These are phyloP conservation scores for Rhea americana DNA, from an alignment of 2,113 vertebrate genomes.

Conservation along the genomic window DNA sequence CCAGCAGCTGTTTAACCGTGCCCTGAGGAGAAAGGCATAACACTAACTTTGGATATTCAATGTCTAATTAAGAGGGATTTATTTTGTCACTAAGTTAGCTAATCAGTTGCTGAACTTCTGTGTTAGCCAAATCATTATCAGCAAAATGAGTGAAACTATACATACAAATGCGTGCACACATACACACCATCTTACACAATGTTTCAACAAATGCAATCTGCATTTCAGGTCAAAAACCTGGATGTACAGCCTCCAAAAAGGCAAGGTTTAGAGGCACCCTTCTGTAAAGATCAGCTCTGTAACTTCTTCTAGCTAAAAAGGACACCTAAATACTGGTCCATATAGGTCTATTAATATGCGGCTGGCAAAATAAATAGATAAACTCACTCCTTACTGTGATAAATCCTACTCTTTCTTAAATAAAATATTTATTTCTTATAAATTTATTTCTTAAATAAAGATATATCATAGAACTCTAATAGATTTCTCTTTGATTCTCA, in stretches of 20 bases:
- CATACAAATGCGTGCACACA: neutral
- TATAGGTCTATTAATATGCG: neutral
- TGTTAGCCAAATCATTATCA: neutral
- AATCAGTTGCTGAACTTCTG: neutral
- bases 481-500: neutral
- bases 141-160: neutral
- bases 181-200: too few species aligned
- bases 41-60: neutral
- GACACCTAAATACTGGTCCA: neutral
- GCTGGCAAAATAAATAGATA: neutral
- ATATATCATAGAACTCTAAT: neutral
- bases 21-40: conserved; percentile 76
- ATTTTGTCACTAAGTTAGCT: neutral
- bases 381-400: neutral
- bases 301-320: neutral
- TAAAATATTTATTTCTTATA: neutral
- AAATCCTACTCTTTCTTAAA: neutral
- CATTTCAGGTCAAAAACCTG: neutral
- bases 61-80: neutral
- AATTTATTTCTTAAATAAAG: neutral
- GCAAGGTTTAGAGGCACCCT: neutral
- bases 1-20: conserved; percentile 93
- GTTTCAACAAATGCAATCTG: neutral
- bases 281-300: neutral
- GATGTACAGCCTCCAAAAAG: neutral